Evolutionary conservation across 2,797 vertebrate genomes (phyloP).

Genomic region (Lophius americanus): DNA sequence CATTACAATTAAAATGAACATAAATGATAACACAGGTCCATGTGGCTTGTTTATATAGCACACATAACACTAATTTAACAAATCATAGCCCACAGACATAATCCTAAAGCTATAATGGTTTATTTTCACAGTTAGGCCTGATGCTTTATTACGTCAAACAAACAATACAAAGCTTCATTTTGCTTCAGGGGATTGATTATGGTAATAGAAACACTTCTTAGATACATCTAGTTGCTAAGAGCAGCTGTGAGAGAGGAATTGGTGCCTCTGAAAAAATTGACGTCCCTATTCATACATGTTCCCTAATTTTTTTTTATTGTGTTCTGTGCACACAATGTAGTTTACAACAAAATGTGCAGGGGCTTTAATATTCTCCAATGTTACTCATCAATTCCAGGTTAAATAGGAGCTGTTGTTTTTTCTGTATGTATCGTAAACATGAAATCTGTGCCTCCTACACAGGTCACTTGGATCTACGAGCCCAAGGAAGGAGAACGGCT

Average conservation of each 20-base stretch:
- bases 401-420: constrained; percentile 29
- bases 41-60: constrained; percentile 38
- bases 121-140: constrained; percentile 68
- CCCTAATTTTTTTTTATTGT: constrained; percentile 50
- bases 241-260: constrained; percentile 23
- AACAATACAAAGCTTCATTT: constrained; percentile 67
- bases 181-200: constrained; percentile 69
- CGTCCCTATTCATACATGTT: constrained; percentile 73
- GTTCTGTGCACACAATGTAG: constrained; percentile 36
- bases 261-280: constrained; percentile 34
- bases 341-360: constrained; percentile 44
- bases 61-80: constrained; percentile 58
- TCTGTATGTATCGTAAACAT: constrained; percentile 1
- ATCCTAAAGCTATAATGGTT: constrained; percentile 51
- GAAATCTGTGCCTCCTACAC: constrained; percentile 11
- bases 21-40: constrained; percentile 10
- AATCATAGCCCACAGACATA: constrained; percentile 50
- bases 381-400: constrained; percentile 36
- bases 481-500: constrained; percentile 23
- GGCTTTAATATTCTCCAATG: constrained; percentile 38
- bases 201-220: constrained; percentile 61
- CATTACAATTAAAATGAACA: constrained; percentile 22
- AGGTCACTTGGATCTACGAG: constrained; percentile 88
- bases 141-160: constrained; percentile 68
- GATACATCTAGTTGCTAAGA: constrained; percentile 61